Percentiles rank a stretch among this genome's conserved stretches.
phyloP scores from a whole-genome alignment of 2,797 vertebrate species.

The Triplophysa bombifrons region DNA sequence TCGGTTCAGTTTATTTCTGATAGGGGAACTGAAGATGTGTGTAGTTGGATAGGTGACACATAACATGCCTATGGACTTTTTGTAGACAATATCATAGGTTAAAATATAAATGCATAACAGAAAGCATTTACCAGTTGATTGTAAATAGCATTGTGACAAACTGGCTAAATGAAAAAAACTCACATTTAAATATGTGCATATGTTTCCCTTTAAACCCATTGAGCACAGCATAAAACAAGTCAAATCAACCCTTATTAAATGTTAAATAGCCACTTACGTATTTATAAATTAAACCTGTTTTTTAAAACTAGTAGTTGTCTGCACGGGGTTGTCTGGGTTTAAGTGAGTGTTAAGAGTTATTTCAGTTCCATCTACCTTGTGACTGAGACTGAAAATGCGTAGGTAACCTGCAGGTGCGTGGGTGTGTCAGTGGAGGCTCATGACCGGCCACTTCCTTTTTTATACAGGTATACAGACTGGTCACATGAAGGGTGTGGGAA shows the following conservation, averaged over 20 bases:
- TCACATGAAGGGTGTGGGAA: constrained; percentile 34
- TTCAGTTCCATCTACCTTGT: constrained; percentile 55
- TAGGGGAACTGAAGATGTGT: constrained; percentile 48
- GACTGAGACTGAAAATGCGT: constrained; percentile 57
- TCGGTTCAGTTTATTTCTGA: constrained; percentile 30
- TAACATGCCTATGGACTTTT: background rate
- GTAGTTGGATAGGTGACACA: constrained; percentile 25
- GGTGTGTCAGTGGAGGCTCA: constrained; percentile 50
- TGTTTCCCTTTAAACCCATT: too few relatives aligned
- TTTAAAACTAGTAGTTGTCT: background rate
- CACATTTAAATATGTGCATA: background rate
- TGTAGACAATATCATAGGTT: background rate
- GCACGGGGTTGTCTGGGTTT: background rate
- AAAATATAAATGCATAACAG: background rate
- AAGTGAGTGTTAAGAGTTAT: constrained; percentile 47
- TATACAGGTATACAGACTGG: constrained; percentile 53
- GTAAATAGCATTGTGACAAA: background rate
- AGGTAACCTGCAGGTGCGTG: constrained; percentile 45
- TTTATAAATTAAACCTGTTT: background rate
- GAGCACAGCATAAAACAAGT: too few relatives aligned
- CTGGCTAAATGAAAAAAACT: background rate
- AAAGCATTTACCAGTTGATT: background rate
- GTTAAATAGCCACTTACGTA: background rate
- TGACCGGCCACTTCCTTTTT: constrained; percentile 52
- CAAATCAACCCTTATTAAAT: background rate